Percentiles rank a stretch among this genome's conserved stretches.
Evolutionary conservation across 2,797 vertebrate genomes (phyloP).

Genomic region (Etheostoma nigrum): DNA sequence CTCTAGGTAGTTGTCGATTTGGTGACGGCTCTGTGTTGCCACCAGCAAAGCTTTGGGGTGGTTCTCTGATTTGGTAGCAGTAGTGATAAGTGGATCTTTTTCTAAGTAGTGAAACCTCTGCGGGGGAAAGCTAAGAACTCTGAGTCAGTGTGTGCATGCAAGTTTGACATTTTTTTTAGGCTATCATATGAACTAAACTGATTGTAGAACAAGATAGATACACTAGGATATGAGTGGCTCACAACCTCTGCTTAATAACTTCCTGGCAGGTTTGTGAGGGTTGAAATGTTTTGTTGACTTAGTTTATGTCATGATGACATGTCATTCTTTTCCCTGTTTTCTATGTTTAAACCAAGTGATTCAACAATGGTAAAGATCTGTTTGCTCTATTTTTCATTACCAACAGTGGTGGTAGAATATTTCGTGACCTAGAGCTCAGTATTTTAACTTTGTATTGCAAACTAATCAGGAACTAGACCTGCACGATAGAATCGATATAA

Average conservation of each 20-base stretch:
- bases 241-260: too few relatives aligned
- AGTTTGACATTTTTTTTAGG: too few relatives aligned
- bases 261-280: not conserved
- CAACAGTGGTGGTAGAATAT: not conserved
- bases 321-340: not conserved
- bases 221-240: too few relatives aligned
- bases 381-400: not conserved
- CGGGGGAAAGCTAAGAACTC: not conserved
- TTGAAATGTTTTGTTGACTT: constrained; percentile 7
- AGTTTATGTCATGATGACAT: constrained; percentile 32
- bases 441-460: not conserved
- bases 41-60: constrained; percentile 1
- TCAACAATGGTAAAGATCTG: not conserved
- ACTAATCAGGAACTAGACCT: too few relatives aligned
- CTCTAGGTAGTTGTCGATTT: constrained; percentile 1
- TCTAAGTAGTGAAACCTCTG: constrained; percentile 4
- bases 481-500: too few relatives aligned
- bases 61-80: not conserved
- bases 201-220: too few relatives aligned
- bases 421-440: not conserved
- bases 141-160: not conserved
- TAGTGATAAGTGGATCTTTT: not conserved
- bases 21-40: not conserved
- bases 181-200: too few relatives aligned
- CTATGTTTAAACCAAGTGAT: not conserved